Evolutionary conservation across 2,797 vertebrate species (phyloP).

Genomic region (Pipistrellus nathusii): DNA sequence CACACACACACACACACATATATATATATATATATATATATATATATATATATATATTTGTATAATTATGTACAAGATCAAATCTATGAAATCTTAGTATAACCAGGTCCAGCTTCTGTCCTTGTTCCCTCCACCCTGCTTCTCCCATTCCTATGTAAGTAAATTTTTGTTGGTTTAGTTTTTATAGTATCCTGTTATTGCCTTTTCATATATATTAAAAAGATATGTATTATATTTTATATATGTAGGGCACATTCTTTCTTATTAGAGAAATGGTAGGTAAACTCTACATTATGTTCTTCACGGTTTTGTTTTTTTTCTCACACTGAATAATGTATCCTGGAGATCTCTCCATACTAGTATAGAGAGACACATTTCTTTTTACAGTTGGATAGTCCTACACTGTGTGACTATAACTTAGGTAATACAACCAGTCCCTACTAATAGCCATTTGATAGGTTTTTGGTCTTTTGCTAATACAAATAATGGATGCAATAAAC

Average conservation of each 20-base stretch:
- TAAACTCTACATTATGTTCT: not conserved
- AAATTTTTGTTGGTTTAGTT: not conserved
- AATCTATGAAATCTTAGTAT: too few relatives aligned
- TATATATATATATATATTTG: too few relatives aligned
- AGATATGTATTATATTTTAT: not conserved
- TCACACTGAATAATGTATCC: too few relatives aligned
- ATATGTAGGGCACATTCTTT: not conserved
- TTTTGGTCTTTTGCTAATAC: not conserved
- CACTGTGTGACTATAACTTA: not conserved
- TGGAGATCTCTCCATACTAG: not conserved
- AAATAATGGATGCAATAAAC: not conserved
- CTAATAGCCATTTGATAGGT: too few relatives aligned
- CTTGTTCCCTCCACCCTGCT: not conserved
- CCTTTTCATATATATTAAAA: not conserved
- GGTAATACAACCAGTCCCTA: not conserved
- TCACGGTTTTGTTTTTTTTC: not conserved
- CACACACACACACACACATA: too few relatives aligned
- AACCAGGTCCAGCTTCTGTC: too few relatives aligned
- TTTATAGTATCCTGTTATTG: not conserved
- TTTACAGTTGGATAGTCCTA: not conserved
- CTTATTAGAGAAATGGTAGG: not conserved
- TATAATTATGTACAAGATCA: too few relatives aligned
- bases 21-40: too few relatives aligned
- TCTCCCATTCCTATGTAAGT: not conserved
- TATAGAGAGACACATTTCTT: not conserved